phyloP scores from a whole-genome alignment of 1,140 invertebrate species.

The Sarcophaga peregrina region DNA sequence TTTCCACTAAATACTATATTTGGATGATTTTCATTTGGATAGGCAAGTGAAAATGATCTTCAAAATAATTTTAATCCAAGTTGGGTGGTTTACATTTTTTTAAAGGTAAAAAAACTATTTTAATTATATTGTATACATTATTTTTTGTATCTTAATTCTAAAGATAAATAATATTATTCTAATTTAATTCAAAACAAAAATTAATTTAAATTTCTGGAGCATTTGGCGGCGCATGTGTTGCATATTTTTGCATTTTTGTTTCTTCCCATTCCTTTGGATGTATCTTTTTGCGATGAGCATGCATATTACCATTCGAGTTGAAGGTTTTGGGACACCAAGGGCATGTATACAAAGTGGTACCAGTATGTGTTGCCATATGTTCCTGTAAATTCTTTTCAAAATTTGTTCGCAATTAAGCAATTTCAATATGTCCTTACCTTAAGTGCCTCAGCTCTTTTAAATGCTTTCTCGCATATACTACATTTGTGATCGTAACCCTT shows the following conservation, averaged over 20 bases:
- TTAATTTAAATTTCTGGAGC: too few species aligned
- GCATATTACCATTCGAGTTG: constrained; percentile 64
- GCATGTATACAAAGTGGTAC: constrained; percentile 62
- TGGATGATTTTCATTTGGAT: too few species aligned
- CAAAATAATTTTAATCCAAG: too few species aligned
- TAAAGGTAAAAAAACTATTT: too few species aligned
- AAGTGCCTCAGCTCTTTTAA: not conserved
- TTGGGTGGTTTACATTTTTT: too few species aligned
- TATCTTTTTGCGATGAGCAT: constrained; percentile 61
- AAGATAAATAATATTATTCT: too few species aligned
- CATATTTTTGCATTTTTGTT: constrained; percentile 27
- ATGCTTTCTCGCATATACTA: constrained; percentile 20
- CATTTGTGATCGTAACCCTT: constrained; percentile 25
- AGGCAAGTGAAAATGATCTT: too few species aligned
- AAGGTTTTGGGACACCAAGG: constrained; percentile 60
- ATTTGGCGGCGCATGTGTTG: constrained; percentile 13
- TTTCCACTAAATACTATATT: too few species aligned
- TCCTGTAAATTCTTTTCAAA: constrained; percentile 48
- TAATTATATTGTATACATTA: too few species aligned
- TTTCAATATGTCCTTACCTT: not conserved
- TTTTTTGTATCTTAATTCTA: too few species aligned
- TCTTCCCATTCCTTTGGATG: constrained; percentile 63
- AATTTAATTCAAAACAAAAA: too few species aligned
- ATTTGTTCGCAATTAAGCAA: not conserved
- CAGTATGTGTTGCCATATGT: constrained; percentile 65